Conservation (phyloP, 1,140 invertebrate genomes). For the Lepidurus arcticus region DNA sequence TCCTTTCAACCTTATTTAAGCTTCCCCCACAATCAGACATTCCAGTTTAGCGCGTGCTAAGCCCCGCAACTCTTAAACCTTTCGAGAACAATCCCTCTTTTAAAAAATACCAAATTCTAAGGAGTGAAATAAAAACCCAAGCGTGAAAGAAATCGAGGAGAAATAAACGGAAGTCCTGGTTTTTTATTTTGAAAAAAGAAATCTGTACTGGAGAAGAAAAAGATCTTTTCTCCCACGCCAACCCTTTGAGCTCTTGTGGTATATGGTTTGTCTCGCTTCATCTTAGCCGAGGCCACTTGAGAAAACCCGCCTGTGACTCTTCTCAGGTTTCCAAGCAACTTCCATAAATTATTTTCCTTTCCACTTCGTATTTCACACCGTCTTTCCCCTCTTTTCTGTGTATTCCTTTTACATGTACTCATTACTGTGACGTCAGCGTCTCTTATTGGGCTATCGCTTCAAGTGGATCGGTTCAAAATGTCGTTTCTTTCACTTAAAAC, state of each 20-base stretch:
- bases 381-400: too few relatives aligned
- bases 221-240: background rate
- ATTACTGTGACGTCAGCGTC: background rate
- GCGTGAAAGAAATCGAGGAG: too few relatives aligned
- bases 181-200: too few relatives aligned
- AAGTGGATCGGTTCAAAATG: background rate
- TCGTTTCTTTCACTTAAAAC: background rate
- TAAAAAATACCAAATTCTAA: too few relatives aligned
- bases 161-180: too few relatives aligned
- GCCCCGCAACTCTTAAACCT: too few relatives aligned
- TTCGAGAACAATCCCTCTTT: too few relatives aligned
- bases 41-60: too few relatives aligned
- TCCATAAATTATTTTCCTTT: constrained; percentile 2
- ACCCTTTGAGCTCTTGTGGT: background rate
- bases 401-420: background rate
- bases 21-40: too few relatives aligned
- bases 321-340: background rate
- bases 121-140: too few relatives aligned
- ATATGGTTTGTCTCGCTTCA: constrained; percentile 10
- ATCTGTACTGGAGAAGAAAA: background rate
- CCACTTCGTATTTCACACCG: constrained; percentile 5
- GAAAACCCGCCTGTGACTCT: constrained; percentile 11
- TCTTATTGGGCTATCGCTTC: background rate
- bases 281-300: constrained; percentile 1
- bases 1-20: too few relatives aligned